These are phyloP conservation scores for Cotesia congregata DNA, from an alignment of 2,888 invertebrate species.

Conservation along the genomic window DNA sequence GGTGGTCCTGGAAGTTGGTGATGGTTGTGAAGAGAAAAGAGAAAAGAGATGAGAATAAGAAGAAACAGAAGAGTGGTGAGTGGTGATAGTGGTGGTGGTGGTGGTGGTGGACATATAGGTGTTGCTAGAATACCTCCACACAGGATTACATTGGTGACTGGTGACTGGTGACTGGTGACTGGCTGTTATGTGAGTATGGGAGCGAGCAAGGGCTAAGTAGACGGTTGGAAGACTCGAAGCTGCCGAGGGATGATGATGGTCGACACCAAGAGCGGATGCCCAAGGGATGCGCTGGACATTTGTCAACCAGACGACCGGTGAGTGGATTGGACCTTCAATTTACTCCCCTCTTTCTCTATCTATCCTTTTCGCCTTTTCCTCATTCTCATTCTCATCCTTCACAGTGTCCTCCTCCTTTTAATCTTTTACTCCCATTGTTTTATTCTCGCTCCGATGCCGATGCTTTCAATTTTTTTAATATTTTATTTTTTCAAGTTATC, in stretches of 20 bases:
- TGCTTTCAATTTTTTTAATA: not conserved
- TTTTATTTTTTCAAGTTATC: not conserved
- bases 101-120: not conserved
- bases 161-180: not conserved
- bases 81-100: too few relatives aligned
- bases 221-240: constrained; percentile 9
- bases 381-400: constrained; percentile 13
- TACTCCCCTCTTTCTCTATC: constrained; percentile 32
- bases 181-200: not conserved
- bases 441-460: not conserved
- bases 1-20: constrained; percentile 46
- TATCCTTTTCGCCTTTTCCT: constrained; percentile 13
- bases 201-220: constrained; percentile 23
- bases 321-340: constrained; percentile 55
- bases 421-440: not conserved
- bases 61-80: not conserved
- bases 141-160: not conserved
- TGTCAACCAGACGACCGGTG: constrained; percentile 68
- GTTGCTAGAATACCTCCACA: not conserved
- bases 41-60: too few relatives aligned
- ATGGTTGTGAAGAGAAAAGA: constrained; percentile 47
- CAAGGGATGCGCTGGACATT: constrained; percentile 67
- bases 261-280: constrained; percentile 49
- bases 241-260: constrained; percentile 33
- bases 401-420: not conserved